These are phyloP conservation scores for Tapirus indicus DNA, from an alignment of 2,797 vertebrate species.

Conservation along the genomic window DNA sequence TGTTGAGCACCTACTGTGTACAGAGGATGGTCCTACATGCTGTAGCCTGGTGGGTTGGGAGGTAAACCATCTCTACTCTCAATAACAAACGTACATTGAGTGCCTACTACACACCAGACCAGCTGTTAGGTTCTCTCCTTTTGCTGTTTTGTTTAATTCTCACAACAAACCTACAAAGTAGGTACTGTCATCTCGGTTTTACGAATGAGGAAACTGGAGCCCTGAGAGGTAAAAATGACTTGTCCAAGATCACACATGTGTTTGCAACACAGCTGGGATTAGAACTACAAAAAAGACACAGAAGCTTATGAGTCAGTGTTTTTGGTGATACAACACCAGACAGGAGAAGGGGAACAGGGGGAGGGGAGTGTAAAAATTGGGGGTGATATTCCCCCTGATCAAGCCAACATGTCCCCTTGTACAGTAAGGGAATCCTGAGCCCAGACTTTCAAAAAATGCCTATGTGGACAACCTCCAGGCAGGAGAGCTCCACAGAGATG, in stretches of 20 bases:
- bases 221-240: background rate
- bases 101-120: background rate
- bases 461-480: background rate
- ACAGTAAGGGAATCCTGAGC: background rate
- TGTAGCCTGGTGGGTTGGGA: background rate
- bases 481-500: background rate
- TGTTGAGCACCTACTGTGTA: background rate
- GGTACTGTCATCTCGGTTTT: background rate
- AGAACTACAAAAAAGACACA: background rate
- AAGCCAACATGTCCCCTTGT: background rate
- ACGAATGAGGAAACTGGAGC: background rate
- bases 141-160: background rate
- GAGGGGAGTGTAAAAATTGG: background rate
- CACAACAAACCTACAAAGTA: background rate
- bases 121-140: background rate
- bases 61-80: background rate
- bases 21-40: background rate
- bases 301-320: background rate
- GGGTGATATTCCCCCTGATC: accelerated
- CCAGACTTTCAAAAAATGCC: background rate
- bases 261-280: background rate
- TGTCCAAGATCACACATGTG: background rate
- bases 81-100: background rate
- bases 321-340: background rate
- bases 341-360: background rate